Evolutionary conservation across 2,888 invertebrate species (phyloP).

Genomic region (Trachelus tabidus): DNA sequence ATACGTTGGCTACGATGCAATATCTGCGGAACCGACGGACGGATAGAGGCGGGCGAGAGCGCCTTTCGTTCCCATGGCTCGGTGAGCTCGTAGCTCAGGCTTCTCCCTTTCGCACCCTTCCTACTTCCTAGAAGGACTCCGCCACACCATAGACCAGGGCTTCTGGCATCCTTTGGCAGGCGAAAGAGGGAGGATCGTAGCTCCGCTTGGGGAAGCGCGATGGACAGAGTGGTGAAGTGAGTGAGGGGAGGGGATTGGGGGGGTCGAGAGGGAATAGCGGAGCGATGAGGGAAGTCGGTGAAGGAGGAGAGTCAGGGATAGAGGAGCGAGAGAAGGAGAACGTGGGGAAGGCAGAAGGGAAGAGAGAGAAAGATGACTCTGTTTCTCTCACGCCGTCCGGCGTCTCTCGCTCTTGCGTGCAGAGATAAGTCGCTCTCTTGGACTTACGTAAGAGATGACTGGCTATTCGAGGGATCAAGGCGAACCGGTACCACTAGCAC

Average conservation of each 20-base stretch:
- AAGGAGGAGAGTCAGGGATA: background rate
- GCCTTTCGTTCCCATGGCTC: background rate
- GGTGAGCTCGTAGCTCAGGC: background rate
- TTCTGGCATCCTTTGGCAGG: background rate
- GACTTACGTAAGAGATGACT: constrained; percentile 57
- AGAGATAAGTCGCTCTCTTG: constrained; percentile 34
- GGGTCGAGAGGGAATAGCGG: background rate
- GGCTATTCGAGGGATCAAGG: constrained; percentile 62
- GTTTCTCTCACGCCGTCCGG: background rate
- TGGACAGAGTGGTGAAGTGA: background rate
- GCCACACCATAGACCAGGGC: background rate
- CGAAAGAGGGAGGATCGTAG: background rate
- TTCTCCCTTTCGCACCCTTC: constrained; percentile 6
- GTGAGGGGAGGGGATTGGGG: background rate
- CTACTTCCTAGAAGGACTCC: background rate
- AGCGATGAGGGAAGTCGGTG: background rate
- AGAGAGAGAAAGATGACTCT: background rate
- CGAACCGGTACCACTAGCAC: constrained; percentile 50
- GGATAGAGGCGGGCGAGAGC: background rate
- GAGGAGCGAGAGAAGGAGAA: background rate
- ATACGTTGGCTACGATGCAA: background rate
- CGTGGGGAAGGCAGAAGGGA: background rate
- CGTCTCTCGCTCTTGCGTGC: constrained; percentile 20
- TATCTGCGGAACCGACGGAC: background rate
- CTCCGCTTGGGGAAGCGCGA: background rate